These are phyloP conservation scores for Microvelia longipes DNA, from an alignment of 1,140 invertebrate genomes.

Conservation along the genomic window DNA sequence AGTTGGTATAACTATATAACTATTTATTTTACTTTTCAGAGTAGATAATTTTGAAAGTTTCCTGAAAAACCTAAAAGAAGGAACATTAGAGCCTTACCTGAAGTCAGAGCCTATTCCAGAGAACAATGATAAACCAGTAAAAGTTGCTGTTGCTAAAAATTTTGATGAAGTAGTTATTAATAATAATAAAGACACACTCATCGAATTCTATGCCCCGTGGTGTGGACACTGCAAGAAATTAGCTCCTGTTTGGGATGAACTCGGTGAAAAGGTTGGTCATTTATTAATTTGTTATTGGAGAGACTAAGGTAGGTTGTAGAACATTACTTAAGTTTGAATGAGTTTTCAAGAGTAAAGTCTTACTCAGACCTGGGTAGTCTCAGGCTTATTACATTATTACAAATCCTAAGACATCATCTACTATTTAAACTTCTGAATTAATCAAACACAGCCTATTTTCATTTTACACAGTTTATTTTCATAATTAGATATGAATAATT, in stretches of 20 bases:
- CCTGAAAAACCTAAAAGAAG: constrained; percentile 66
- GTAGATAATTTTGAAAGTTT: constrained; percentile 79
- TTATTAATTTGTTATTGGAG: too few relatives aligned
- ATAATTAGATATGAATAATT: too few relatives aligned
- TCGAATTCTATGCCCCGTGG: constrained; percentile 98
- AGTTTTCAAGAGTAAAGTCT: too few relatives aligned
- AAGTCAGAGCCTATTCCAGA: constrained; percentile 92
- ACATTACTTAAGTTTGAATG: too few relatives aligned
- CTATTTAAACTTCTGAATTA: too few relatives aligned
- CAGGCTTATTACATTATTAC: too few relatives aligned
- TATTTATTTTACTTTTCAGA: constrained; percentile 30
- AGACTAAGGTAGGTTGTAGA: too few relatives aligned
- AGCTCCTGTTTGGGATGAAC: constrained; percentile 81
- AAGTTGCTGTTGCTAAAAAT: constrained; percentile 88
- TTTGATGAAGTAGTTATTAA: constrained; percentile 90
- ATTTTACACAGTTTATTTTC: too few relatives aligned
- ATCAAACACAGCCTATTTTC: too few relatives aligned
- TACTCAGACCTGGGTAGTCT: too few relatives aligned
- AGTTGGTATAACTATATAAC: too few relatives aligned
- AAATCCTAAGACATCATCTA: too few relatives aligned
- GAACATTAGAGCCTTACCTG: constrained; percentile 75
- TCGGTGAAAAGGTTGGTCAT: constrained; percentile 66
- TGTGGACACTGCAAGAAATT: constrained; percentile 98
- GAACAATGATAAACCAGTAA: constrained; percentile 67
- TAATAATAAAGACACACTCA: constrained; percentile 79